Conservation (phyloP, 1,140 invertebrate genomes). For the Laupala kohalensis region DNA sequence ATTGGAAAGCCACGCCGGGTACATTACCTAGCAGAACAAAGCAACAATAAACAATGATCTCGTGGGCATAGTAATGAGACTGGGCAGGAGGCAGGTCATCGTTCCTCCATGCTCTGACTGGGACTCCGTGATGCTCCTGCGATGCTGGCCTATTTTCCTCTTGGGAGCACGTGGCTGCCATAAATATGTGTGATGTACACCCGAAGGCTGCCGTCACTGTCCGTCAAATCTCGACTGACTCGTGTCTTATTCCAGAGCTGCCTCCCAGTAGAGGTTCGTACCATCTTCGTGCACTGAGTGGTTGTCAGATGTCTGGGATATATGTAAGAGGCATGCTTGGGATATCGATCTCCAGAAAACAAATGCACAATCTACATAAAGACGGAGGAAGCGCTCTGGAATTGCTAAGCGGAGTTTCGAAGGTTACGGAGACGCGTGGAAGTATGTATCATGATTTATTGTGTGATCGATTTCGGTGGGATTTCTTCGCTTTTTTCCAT, state of each 20-base stretch:
- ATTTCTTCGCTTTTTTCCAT: too few species aligned
- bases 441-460: neutral
- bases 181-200: neutral
- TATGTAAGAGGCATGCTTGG: neutral
- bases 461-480: too few species aligned
- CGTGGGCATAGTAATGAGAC: neutral
- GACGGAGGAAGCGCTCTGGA: neutral
- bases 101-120: too few species aligned
- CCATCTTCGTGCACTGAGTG: neutral
- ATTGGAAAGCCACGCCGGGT: neutral
- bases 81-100: too few species aligned
- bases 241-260: neutral
- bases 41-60: neutral
- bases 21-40: neutral
- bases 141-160: neutral
- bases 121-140: too few species aligned
- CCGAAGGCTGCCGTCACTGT: neutral
- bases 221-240: neutral
- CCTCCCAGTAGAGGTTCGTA: neutral
- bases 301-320: neutral
- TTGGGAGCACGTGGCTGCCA: neutral
- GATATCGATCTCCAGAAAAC: neutral
- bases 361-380: neutral
- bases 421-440: neutral
- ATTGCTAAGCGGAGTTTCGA: neutral